phyloP scores from a whole-genome alignment of 1,140 invertebrate species.

The Drosophila navojoa region DNA sequence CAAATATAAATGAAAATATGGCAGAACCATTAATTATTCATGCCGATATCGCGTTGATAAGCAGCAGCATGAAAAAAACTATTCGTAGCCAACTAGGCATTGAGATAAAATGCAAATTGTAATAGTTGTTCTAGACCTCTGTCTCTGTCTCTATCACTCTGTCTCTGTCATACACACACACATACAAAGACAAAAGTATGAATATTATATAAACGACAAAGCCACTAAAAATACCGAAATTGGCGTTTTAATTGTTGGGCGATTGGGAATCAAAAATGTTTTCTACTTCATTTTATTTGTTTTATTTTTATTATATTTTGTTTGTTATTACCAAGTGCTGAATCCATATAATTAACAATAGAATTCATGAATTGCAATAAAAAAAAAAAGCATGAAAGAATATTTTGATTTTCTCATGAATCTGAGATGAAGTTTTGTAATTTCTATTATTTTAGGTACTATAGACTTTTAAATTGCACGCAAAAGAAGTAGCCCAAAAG shows the following conservation, averaged over 20 bases:
- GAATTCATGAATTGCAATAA: too few relatives aligned
- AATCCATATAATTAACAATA: too few relatives aligned
- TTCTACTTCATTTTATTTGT: neutral
- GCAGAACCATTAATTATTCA: conserved; percentile 16
- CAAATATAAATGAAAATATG: too few relatives aligned
- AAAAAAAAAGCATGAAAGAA: too few relatives aligned
- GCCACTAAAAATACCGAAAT: conserved; percentile 24
- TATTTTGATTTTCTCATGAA: too few relatives aligned
- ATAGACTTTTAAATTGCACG: too few relatives aligned
- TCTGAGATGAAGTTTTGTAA: too few relatives aligned
- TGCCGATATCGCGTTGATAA: conserved; percentile 30
- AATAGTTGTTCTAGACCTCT: conserved; percentile 10
- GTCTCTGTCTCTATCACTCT: conserved; percentile 3
- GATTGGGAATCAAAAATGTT: neutral
- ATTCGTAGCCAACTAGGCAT: conserved; percentile 20
- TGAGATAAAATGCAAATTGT: conserved; percentile 26
- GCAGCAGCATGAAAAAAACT: conserved; percentile 12
- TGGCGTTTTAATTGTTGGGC: conserved; percentile 20
- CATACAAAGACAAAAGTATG: neutral
- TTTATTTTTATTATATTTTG: too few relatives aligned
- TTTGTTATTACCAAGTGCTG: too few relatives aligned
- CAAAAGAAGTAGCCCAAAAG: too few relatives aligned
- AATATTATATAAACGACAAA: conserved; percentile 46
- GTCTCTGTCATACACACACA: neutral
- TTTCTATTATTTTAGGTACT: too few relatives aligned